These are phyloP conservation scores for Harpagus bidentatus DNA, from an alignment of 2,113 vertebrate species.

Conservation along the genomic window DNA sequence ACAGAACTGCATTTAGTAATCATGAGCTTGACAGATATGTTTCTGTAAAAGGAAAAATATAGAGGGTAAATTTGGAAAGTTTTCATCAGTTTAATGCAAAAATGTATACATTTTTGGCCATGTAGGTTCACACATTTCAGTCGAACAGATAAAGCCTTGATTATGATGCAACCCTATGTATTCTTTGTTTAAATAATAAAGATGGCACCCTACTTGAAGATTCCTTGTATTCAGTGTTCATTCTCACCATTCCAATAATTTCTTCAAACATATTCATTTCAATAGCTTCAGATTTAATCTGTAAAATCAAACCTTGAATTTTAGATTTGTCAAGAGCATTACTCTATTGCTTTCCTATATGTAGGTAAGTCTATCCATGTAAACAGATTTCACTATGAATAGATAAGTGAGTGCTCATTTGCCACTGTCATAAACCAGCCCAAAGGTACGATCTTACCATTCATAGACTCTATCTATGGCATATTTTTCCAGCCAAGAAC, in stretches of 20 bases:
- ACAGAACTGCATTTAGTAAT: slow-evolving; percentile 75
- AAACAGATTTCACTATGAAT: background rate
- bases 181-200: background rate
- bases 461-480: background rate
- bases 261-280: background rate
- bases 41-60: slow-evolving; percentile 16
- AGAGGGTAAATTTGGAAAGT: background rate
- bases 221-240: background rate
- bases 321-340: background rate
- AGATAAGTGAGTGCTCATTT: background rate
- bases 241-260: background rate
- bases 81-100: slow-evolving; percentile 26
- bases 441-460: background rate
- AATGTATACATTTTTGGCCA: background rate
- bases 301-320: background rate
- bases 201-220: background rate
- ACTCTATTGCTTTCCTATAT: background rate
- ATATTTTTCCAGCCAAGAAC: background rate
- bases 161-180: background rate
- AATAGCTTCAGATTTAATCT: background rate
- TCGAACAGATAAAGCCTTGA: slow-evolving; percentile 25
- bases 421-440: background rate
- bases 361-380: background rate
- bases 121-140: slow-evolving; percentile 2
- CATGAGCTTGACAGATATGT: slow-evolving; percentile 66